Base-by-base conservation (phyloP, 1,140 invertebrate species). In the Cyphomyrmex costatus region DNA sequence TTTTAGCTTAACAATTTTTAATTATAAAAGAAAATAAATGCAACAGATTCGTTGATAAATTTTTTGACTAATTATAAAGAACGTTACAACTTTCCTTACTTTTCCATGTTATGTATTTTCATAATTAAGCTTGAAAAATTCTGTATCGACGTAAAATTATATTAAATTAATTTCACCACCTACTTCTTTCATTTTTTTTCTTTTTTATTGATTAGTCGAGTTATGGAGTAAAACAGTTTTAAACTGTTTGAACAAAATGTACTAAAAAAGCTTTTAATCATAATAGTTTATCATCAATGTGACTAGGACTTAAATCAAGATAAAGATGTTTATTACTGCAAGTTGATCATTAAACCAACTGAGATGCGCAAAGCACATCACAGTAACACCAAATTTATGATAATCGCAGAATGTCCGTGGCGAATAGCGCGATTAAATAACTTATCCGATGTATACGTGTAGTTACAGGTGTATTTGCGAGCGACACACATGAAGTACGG, bases 391-490 rank as follows among this genome's bases (percentile, higher is more conserved):
- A 21, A 74, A 83, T 83, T 73, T 73, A 83, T 60, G 79, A 73
- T 83, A 83, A 82, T 74, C 68, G 68, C 53, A 53, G 33, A 42
- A 36, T 36, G 79, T 80, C 30, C 6, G 65, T 60, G 68, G 79
- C 68, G 68, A 73, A 19, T 7, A 60, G 42, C 66, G 53, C 36
- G 46, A 73, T 83, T 83, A 83, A 73, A 83, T 83, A 83, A 83
- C 36, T 74, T 74, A 74, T 30, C 53, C 68, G 7, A 19, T 42
- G 24, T 61, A 83, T 53, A 74, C 68, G n/a, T 83, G 79, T 83
- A 83, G 36, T 8, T 33, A 60, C 36, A 33, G 73, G 53, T 56
- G 24, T 74, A 74, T 74, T 60, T 83, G 68, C 68, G 56, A 8
- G 33, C 56, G 68, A 83, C 79, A 83, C 53, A 53, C 56, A 66